Evolutionary conservation across 2,113 vertebrate species (phyloP).

Genomic region (Anolis carolinensis): DNA sequence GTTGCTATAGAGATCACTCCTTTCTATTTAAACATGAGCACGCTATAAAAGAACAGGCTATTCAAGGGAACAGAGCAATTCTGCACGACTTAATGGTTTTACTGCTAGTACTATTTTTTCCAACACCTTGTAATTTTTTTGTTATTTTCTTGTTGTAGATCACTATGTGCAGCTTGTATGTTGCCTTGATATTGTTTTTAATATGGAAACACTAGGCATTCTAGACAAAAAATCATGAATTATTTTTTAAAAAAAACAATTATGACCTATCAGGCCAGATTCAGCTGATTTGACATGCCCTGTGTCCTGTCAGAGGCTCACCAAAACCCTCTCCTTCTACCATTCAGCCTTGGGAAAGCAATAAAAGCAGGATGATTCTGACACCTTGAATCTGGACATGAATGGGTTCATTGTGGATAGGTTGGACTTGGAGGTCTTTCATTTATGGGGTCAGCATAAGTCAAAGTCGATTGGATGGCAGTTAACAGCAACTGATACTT

Average conservation of each 20-base stretch:
- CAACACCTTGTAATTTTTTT: neutral
- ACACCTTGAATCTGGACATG: too few species aligned
- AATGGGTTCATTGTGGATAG: too few species aligned
- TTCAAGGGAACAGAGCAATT: slow-evolving; percentile 32
- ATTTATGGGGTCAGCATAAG: too few species aligned
- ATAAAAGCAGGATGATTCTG: too few species aligned
- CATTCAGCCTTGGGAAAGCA: too few species aligned
- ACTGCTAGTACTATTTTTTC: neutral
- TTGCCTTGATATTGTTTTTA: neutral
- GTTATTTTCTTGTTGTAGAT: neutral
- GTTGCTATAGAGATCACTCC: slow-evolving; percentile 79
- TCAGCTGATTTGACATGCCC: too few species aligned
- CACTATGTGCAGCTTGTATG: neutral
- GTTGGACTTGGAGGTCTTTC: too few species aligned
- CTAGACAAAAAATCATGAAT: neutral
- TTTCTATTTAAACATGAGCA: slow-evolving; percentile 80
- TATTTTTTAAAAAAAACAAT: neutral
- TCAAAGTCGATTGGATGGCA: too few species aligned
- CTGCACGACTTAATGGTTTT: neutral
- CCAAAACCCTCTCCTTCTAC: neutral
- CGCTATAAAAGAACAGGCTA: slow-evolving; percentile 74
- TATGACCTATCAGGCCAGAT: neutral
- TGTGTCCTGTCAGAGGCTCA: neutral
- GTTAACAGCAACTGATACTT: too few species aligned
- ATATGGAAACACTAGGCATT: neutral